Evolutionary conservation across 2,888 invertebrate genomes (phyloP), one percentile per base, ranked within the genome.

Genomic region (Aelia acuminata): DNA sequence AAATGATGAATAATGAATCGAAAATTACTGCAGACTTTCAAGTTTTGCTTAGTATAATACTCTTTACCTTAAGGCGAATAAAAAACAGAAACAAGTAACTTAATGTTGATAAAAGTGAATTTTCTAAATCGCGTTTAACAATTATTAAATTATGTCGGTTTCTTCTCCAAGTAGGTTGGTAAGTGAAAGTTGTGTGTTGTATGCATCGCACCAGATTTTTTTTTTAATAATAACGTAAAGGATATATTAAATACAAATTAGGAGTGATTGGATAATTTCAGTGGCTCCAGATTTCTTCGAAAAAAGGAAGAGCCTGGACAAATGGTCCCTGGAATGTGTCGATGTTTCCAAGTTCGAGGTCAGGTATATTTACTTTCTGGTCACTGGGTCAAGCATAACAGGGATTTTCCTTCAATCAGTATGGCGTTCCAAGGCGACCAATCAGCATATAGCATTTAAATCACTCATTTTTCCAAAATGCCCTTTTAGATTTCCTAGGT

Each of bases 331-430:
- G 63, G 35, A 70, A 70, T 31, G 63, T 35, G 63, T 31, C 35
- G 63, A 35, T 70, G 63, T 31, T 70, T 35, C 8, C 63, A 70
- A 70, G 63, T 70, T 70, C 63, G 63, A 35, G 63, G 63, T 8
- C 63, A 20, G 18, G 18, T 31, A 70, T 70, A 35, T 70, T 70
- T 70, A 70, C 20, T 20, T 70, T 35, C 63, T 70, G 31, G 63
- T 70, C 63, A 70, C 31, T 70, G 63, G 63, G 63, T 70, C 63
- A 70, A 70, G 63, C 63, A 35, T 70, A 70, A 20, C 63, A 35
- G 63, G 63, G 63, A 70, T 70, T 70, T 70, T 70, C 63, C 63
- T 70, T 70, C 63, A 70, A 70, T 70, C 63, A 70, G 35, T 35
- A 70, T 70, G 63, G 35, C 63, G 10, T 70, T 35, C 63, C 63